Evolutionary conservation across 2,888 invertebrate genomes (phyloP).

Genomic region (Ellobium chinense): DNA sequence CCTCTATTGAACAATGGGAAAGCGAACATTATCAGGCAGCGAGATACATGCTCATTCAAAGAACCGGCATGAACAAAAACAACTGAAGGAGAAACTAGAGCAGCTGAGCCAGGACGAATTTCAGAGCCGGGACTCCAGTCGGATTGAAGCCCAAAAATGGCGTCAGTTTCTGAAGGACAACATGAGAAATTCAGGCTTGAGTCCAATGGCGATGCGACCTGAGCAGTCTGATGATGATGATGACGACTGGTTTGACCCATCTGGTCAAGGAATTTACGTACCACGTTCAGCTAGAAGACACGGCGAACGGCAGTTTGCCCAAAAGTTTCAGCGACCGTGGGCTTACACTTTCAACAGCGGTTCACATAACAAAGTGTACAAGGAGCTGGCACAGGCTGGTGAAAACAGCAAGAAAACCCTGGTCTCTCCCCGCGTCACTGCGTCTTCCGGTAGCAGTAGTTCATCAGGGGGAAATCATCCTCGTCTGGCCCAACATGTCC

Average conservation of each 20-base stretch:
- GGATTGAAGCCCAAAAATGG: conserved; percentile 21
- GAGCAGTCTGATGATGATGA: neutral
- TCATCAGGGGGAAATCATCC: neutral
- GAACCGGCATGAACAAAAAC: conserved; percentile 26
- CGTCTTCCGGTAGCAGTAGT: neutral
- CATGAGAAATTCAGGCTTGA: neutral
- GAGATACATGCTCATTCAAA: conserved; percentile 2
- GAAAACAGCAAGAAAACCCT: neutral
- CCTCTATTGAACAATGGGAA: conserved; percentile 22
- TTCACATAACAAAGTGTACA: conserved; percentile 12
- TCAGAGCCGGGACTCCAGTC: neutral
- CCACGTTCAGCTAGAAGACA: neutral
- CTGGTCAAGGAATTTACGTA: neutral
- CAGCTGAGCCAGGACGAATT: neutral
- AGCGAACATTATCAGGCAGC: conserved; percentile 13
- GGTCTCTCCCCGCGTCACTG: neutral
- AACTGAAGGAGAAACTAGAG: conserved; percentile 1
- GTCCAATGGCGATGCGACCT: neutral
- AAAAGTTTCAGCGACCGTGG: conserved; percentile 20
- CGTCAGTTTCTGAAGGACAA: conserved; percentile 16
- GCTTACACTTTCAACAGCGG: neutral
- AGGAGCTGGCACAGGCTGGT: neutral
- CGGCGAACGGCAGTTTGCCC: neutral
- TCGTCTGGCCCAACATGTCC: neutral
- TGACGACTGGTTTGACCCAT: neutral